Evolutionary conservation across 2,888 invertebrate genomes (phyloP).

Genomic region (Drosophila mulleri): DNA sequence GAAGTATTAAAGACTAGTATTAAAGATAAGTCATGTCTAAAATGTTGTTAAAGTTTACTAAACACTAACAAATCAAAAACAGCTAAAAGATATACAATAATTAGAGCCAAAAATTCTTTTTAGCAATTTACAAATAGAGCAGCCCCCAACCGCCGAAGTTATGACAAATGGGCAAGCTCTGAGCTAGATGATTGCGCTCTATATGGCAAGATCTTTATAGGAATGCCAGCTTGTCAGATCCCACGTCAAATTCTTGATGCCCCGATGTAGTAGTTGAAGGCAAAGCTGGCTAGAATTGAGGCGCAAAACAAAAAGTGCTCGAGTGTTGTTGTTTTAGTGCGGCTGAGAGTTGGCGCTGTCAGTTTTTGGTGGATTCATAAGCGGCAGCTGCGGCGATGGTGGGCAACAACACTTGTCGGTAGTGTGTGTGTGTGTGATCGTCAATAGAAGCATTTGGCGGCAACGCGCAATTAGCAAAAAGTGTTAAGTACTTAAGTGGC

Average conservation of each 20-base stretch:
- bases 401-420: conserved; percentile 68
- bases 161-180: conserved; percentile 9
- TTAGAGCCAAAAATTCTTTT: neutral
- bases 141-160: conserved; percentile 4
- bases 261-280: neutral
- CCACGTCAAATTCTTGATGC: conserved; percentile 37
- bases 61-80: neutral
- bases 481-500: conserved; percentile 82
- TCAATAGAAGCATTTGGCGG: conserved; percentile 74
- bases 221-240: conserved; percentile 29
- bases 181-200: conserved; percentile 19
- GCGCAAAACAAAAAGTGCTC: conserved; percentile 46
- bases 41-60: neutral
- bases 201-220: conserved; percentile 30
- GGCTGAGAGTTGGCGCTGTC: conserved; percentile 40
- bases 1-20: too few species aligned
- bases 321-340: conserved; percentile 40
- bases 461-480: conserved; percentile 78
- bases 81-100: neutral
- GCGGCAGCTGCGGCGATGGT: conserved; percentile 42
- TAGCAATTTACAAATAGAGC: conserved; percentile 18
- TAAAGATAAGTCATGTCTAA: too few species aligned
- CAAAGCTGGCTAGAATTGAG: conserved; percentile 31
- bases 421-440: conserved; percentile 35
- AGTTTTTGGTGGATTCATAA: conserved; percentile 51